Evolutionary conservation across 2,797 vertebrate genomes (phyloP).

Genomic region (Stomatorhinus walkeri): DNA sequence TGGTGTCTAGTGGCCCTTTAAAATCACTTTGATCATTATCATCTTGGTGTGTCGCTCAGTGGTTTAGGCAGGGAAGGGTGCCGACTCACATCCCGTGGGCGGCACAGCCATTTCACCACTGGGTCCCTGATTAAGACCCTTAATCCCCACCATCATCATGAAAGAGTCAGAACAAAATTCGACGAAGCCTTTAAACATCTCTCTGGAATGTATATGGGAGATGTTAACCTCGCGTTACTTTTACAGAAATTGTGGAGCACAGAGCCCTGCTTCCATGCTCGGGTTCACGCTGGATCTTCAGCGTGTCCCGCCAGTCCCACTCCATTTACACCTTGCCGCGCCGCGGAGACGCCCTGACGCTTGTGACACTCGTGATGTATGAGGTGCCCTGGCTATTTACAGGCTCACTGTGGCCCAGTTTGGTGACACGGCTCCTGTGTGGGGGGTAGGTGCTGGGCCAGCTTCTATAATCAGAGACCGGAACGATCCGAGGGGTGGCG

Average conservation of each 20-base stretch:
- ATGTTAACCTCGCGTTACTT: not conserved
- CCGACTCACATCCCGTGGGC: not conserved
- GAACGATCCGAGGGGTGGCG: not conserved
- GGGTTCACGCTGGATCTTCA: not conserved
- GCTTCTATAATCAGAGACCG: not conserved
- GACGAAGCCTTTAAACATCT: not conserved
- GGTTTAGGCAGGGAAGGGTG: not conserved
- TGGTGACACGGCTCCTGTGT: not conserved
- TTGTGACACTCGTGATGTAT: not conserved
- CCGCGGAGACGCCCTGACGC: not conserved
- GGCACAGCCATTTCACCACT: not conserved
- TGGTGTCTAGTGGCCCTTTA: not conserved
- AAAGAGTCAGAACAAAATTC: not conserved
- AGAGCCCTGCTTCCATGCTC: not conserved
- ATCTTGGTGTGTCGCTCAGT: not conserved
- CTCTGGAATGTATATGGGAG: not conserved
- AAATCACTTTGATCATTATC: not conserved
- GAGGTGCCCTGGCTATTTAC: not conserved
- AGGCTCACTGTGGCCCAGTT: not conserved
- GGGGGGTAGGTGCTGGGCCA: not conserved
- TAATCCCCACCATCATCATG: not conserved
- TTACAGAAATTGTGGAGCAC: not conserved
- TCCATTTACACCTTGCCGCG: not conserved
- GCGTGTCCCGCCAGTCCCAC: not conserved
- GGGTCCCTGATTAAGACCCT: not conserved